Evolutionary conservation across 2,888 invertebrate genomes (phyloP), one percentile per base, ranked within the genome.

Genomic region (Pharmacophagus antenor): DNA sequence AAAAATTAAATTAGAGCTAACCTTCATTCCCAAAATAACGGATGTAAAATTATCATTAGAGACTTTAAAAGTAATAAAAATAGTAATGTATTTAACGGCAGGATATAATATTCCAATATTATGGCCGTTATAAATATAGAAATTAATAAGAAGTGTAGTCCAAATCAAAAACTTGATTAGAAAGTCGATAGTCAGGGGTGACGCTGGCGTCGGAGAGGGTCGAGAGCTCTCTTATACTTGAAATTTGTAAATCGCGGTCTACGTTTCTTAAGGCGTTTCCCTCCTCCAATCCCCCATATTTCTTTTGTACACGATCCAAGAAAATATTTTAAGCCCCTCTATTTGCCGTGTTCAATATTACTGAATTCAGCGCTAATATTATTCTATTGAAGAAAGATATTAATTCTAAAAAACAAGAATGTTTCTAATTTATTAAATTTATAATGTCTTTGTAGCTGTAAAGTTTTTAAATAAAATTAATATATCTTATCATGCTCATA

Each of bases 241-340:
- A 80, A 79, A 81, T 82, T 80, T 80, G 79, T 82, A 82, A 85
- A 84, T 81, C 79, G 82, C 74, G 81, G 81, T 79, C 77, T 77
- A 72, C 79, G 78, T 72, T 61, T 62, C 62, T 51, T 60, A 66
- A 70, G 70, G 73, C 74, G 75, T 69, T 76, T 72, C 72, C 76
- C 77, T 22, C 51, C 73, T 74, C 73, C 76, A 70, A 70, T 70
- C 71, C 74, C 73, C 71, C 70, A 69, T 68, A 68, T 67, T 71
- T 78, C 76, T 74, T 74, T 80, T 80, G 77, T 80, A 72, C 76
- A 62, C 62, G 54, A 54, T 67, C 65, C 64, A 64, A 68, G 58
- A 70, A 70, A 67, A 71, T 67, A 71, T 69, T 69, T 67, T 61
- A 51, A 69, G 64, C 60, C 59, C 22, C 23, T 47, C 31, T 25